Conservation (phyloP, 53 echinoderm and acorn worm species). For the Luidia sarsii region DNA sequence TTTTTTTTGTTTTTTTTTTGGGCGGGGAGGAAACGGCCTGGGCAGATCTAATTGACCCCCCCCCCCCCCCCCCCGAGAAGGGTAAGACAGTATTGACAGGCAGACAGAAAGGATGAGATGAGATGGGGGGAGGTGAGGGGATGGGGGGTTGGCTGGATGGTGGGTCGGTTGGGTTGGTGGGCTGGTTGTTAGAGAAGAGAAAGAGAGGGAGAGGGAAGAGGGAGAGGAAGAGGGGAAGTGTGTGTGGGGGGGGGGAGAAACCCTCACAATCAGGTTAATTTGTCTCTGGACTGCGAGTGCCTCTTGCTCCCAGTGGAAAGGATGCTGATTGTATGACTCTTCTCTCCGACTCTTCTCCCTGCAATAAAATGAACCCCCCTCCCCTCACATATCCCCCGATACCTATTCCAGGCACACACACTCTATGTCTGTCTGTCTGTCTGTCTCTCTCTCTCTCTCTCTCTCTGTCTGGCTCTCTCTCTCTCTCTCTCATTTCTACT, state of each 20-base stretch:
- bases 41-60: background rate
- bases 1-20: too few relatives aligned
- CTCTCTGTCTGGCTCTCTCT: too few relatives aligned
- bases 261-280: constrained; percentile 44
- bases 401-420: background rate
- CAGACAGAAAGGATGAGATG: too few relatives aligned
- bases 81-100: constrained; percentile 36
- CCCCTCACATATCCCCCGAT: constrained; percentile 1
- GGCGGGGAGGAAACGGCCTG: background rate
- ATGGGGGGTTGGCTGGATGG: too few relatives aligned
- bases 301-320: constrained; percentile 10
- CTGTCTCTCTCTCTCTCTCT: background rate
- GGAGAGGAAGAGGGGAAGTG: background rate
- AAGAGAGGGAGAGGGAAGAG: too few relatives aligned
- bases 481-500: background rate
- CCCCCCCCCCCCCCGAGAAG: too few relatives aligned
- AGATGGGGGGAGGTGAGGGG: too few relatives aligned
- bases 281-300: constrained; percentile 13
- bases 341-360: too few relatives aligned
- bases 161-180: too few relatives aligned
- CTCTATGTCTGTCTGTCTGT: background rate
- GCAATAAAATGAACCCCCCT: too few relatives aligned
- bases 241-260: background rate
- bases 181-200: too few relatives aligned
- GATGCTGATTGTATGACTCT: too few relatives aligned